Percentiles rank a stretch among this genome's conserved stretches.
Evolutionary conservation across 2,888 invertebrate species (phyloP).

Genomic region (Lordiphosa andalusiaca): DNA sequence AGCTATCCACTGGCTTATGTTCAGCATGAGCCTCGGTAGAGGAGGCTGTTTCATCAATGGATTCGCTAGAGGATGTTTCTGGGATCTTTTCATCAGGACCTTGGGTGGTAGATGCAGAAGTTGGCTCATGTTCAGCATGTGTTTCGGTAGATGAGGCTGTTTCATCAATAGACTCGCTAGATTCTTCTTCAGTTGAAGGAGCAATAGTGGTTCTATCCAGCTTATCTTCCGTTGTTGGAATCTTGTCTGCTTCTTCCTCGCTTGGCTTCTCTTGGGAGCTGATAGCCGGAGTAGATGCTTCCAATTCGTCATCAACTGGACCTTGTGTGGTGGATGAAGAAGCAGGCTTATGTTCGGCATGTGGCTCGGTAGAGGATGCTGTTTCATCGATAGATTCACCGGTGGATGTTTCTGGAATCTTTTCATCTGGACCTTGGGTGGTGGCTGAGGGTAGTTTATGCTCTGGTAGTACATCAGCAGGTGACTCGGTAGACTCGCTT

Average conservation of each 20-base stretch:
- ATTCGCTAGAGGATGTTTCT: slow-evolving; percentile 34
- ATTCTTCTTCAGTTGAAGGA: slow-evolving; percentile 23
- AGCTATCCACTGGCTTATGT: slow-evolving; percentile 36
- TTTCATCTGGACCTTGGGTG: too few species aligned
- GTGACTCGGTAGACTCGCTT: slow-evolving; percentile 38
- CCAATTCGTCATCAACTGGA: slow-evolving; percentile 23
- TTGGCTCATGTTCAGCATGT: slow-evolving; percentile 25
- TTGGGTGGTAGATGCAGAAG: slow-evolving; percentile 22
- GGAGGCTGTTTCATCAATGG: slow-evolving; percentile 22
- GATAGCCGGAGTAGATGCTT: slow-evolving; percentile 23
- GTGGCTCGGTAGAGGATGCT: slow-evolving; percentile 10
- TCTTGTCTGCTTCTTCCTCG: slow-evolving; percentile 22
- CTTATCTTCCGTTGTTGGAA: slow-evolving; percentile 20
- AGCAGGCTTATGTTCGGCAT: slow-evolving; percentile 26
- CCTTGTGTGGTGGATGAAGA: too few species aligned
- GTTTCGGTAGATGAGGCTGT: slow-evolving; percentile 10
- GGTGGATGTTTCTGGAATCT: slow-evolving; percentile 2
- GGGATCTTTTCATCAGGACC: too few species aligned
- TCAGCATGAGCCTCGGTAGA: slow-evolving; percentile 12
- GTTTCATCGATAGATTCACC: slow-evolving; percentile 42
- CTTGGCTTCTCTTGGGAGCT: slow-evolving; percentile 28
- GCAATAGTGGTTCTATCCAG: slow-evolving; percentile 28
- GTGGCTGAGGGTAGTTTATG: slow-evolving; percentile 33
- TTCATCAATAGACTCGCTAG: slow-evolving; percentile 45
- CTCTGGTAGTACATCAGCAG: slow-evolving; percentile 8